Evolutionary conservation across 2,797 vertebrate species (phyloP).

Genomic region (Pipistrellus pygmaeus): DNA sequence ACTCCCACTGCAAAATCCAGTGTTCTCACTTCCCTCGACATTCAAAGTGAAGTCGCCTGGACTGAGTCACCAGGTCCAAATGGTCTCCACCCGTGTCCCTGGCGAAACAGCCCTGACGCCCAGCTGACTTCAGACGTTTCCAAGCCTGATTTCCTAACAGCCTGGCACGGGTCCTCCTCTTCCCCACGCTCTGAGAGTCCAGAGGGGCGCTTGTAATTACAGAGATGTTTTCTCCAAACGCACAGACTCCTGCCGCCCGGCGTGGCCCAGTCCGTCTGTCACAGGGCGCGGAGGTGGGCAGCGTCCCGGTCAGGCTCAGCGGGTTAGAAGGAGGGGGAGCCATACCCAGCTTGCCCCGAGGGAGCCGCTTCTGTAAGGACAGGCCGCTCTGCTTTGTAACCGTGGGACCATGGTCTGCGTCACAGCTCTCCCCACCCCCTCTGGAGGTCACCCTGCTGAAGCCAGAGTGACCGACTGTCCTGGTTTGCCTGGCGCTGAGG

Average conservation of each 20-base stretch:
- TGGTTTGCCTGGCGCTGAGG: not conserved
- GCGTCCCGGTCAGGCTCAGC: not conserved
- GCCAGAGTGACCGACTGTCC: not conserved
- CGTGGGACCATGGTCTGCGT: not conserved
- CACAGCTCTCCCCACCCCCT: not conserved
- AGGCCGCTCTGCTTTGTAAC: not conserved
- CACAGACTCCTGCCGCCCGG: rapidly evolving
- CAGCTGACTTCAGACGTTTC: not conserved
- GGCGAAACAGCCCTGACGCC: not conserved
- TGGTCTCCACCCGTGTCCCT: not conserved
- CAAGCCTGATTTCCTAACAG: not conserved
- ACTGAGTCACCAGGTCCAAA: not conserved
- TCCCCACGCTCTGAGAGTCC: rapidly evolving
- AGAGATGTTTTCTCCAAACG: not conserved
- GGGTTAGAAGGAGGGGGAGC: not conserved
- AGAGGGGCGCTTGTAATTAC: not conserved
- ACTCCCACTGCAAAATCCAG: not conserved
- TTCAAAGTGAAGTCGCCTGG: not conserved
- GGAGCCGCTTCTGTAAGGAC: not conserved
- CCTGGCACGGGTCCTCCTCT: not conserved
- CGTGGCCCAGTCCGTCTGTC: not conserved
- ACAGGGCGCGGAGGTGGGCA: not conserved
- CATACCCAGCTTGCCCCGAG: too few relatives aligned
- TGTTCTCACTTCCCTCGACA: not conserved
- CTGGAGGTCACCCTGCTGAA: not conserved